phyloP scores from a whole-genome alignment of 2,888 invertebrate species.

The Acleris cristana region DNA sequence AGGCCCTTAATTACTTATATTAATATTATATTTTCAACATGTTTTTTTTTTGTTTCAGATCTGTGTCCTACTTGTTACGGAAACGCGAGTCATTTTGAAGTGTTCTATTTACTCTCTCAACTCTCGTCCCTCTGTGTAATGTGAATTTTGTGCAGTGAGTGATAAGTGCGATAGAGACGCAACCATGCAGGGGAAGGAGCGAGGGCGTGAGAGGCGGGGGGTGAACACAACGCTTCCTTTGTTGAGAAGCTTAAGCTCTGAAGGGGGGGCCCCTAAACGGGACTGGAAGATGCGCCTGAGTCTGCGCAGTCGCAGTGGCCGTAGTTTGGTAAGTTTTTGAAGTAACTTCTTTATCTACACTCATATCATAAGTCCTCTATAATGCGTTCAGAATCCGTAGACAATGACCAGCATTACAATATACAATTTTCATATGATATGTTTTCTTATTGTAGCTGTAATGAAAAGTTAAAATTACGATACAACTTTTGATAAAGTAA shows the following conservation, averaged over 20 bases:
- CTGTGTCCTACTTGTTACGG: too few species aligned
- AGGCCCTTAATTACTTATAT: too few species aligned
- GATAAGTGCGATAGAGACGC: conserved; percentile 57
- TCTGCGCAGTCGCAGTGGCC: conserved; percentile 87
- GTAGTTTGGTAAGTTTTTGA: conserved; percentile 81
- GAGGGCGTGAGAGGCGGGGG: conserved; percentile 36
- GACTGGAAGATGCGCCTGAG: conserved; percentile 91
- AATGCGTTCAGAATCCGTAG: too few species aligned
- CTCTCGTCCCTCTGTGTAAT: conserved; percentile 17
- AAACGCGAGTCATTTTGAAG: not conserved
- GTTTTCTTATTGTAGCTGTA: too few species aligned
- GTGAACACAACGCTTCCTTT: conserved; percentile 77
- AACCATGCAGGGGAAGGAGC: conserved; percentile 41
- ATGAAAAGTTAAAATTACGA: too few species aligned
- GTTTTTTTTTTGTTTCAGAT: too few species aligned
- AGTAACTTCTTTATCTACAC: too few species aligned
- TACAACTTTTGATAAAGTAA: too few species aligned
- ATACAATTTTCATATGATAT: too few species aligned
- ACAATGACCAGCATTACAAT: too few species aligned
- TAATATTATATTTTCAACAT: too few species aligned
- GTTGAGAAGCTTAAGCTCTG: conserved; percentile 87
- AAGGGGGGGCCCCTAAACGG: conserved; percentile 80
- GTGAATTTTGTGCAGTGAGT: conserved; percentile 34
- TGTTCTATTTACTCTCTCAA: not conserved
- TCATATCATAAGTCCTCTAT: too few species aligned